Evolutionary conservation across 2,888 invertebrate genomes (phyloP).

Genomic region (Plebejus melissa): DNA sequence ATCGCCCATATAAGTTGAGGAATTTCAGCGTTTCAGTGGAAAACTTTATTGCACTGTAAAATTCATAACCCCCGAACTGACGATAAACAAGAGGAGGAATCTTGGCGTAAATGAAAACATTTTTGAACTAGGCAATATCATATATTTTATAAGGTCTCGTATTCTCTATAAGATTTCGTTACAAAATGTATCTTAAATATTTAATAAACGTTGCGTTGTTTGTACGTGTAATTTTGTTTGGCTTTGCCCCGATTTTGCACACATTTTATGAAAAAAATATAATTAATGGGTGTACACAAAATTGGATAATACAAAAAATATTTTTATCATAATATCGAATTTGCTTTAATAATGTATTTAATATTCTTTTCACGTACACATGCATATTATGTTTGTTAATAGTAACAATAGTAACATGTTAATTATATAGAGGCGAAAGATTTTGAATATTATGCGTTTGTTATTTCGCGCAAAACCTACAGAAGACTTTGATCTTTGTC

Average conservation of each 20-base stretch:
- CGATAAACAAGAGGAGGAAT: background rate
- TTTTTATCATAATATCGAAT: too few relatives aligned
- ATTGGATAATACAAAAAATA: too few relatives aligned
- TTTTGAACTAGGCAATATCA: background rate
- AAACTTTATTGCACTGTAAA: background rate
- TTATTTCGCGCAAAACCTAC: too few relatives aligned
- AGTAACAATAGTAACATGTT: too few relatives aligned
- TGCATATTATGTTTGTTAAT: too few relatives aligned
- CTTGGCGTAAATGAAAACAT: background rate
- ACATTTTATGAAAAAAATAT: background rate
- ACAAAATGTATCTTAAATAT: slow-evolving; percentile 3
- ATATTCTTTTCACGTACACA: too few relatives aligned
- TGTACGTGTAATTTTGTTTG: background rate
- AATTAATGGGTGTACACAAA: too few relatives aligned
- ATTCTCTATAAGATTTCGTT: background rate
- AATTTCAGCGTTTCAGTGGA: background rate
- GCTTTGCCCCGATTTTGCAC: background rate
- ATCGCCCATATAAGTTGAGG: background rate
- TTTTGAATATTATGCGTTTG: too few relatives aligned
- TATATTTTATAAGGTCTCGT: background rate
- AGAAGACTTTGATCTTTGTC: background rate
- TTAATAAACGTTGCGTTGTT: background rate
- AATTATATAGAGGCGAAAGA: too few relatives aligned
- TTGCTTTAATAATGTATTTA: too few relatives aligned
- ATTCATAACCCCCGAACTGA: background rate